phyloP scores from a whole-genome alignment of 30 jellyfish, hydroid and myxozoan genomes.

The Nemopilema nomurai region DNA sequence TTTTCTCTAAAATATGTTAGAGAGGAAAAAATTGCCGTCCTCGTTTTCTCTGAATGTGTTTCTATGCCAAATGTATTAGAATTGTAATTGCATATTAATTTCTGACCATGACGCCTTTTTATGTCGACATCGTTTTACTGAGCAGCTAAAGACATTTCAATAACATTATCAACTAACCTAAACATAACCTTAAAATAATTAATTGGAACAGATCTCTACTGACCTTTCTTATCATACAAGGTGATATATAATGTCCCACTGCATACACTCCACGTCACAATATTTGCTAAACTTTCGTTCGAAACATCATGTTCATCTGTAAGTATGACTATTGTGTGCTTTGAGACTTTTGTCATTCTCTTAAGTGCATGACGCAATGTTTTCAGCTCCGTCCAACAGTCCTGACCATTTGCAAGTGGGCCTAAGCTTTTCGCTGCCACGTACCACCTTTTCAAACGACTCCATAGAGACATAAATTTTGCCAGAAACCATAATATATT shows the following conservation, averaged over 20 bases:
- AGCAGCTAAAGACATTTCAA: too few species aligned
- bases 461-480: neutral
- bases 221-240: constrained; percentile 36
- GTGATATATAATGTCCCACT: constrained; percentile 25
- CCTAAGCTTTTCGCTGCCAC: neutral
- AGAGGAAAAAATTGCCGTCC: too few species aligned
- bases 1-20: too few species aligned
- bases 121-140: too few species aligned
- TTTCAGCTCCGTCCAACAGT: neutral
- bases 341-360: constrained; percentile 11
- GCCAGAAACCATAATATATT: neutral
- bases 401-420: neutral
- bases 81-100: too few species aligned
- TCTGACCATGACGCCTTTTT: too few species aligned
- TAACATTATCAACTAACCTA: too few species aligned
- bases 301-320: neutral
- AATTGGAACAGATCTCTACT: too few species aligned
- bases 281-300: constrained; percentile 19
- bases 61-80: too few species aligned
- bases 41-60: too few species aligned
- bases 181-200: too few species aligned
- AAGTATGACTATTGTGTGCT: constrained; percentile 15
- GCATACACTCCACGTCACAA: constrained; percentile 29
- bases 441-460: neutral
- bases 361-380: constrained; percentile 2